Conservation (phyloP, 2,113 vertebrate genomes). For the Numenius arquata region DNA sequence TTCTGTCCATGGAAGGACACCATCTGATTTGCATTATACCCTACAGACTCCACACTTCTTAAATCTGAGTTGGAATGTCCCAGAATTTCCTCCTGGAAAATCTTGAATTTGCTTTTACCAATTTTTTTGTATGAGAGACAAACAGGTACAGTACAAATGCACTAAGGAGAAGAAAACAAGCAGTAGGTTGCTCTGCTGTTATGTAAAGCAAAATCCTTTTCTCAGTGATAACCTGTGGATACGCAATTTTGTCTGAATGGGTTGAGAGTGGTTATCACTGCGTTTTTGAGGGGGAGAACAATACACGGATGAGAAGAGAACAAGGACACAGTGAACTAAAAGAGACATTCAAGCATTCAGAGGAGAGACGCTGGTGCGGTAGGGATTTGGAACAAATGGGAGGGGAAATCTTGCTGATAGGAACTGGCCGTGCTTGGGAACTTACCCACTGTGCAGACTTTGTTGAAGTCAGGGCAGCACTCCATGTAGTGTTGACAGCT, state of each 20-base stretch:
- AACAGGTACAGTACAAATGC: background rate
- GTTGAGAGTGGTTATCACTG: background rate
- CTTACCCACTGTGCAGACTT: constrained; percentile 85
- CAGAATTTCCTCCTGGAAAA: background rate
- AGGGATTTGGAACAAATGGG: background rate
- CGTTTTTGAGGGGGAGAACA: background rate
- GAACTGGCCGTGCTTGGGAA: background rate
- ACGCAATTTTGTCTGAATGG: background rate
- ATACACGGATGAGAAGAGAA: background rate
- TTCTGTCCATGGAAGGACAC: background rate
- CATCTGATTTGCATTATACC: background rate
- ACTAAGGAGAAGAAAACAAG: background rate
- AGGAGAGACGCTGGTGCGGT: background rate
- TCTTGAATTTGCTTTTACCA: background rate
- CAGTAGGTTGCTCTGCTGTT: background rate
- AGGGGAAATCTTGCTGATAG: background rate
- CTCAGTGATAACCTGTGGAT: background rate
- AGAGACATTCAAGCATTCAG: background rate
- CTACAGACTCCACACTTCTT: background rate
- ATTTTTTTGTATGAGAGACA: background rate
- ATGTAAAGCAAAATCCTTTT: background rate
- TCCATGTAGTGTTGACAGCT: constrained; percentile 86
- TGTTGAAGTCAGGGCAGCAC: constrained; percentile 89
- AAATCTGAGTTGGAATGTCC: background rate
- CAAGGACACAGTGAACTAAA: background rate